Conservation (phyloP, 2,797 vertebrate genomes). For the Ctenopoma kingsleyae region DNA sequence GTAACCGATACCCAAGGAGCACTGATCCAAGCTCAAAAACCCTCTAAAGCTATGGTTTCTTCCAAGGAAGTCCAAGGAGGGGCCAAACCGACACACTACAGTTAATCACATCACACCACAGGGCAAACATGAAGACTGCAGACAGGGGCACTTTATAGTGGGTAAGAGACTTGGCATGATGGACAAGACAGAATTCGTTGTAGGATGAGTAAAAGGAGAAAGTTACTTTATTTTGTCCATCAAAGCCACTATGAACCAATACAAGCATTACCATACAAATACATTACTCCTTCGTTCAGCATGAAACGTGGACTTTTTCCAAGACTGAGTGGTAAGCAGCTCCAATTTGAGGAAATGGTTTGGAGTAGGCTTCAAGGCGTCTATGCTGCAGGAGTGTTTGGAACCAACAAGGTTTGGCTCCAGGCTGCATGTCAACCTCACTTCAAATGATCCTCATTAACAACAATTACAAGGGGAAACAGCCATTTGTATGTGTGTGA, state of each 20-base stretch:
- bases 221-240: constrained; percentile 19
- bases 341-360: constrained; percentile 80
- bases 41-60: constrained; percentile 59
- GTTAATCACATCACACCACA: constrained; percentile 72
- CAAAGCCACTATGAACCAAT: constrained; percentile 26
- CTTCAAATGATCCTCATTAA: constrained; percentile 85
- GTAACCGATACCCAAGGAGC: constrained; percentile 74
- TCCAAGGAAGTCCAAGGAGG: constrained; percentile 57
- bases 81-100: constrained; percentile 61
- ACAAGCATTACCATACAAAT: constrained; percentile 33
- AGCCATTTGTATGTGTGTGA: constrained; percentile 75
- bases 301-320: constrained; percentile 58
- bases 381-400: constrained; percentile 67
- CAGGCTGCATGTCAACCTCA: constrained; percentile 70
- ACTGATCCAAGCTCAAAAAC: constrained; percentile 73
- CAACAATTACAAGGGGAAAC: constrained; percentile 76
- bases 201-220: constrained; percentile 31
- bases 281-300: constrained; percentile 36
- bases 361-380: constrained; percentile 74
- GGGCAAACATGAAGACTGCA: constrained; percentile 46
- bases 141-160: constrained; percentile 58
- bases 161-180: constrained; percentile 46
- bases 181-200: constrained; percentile 38
- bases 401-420: constrained; percentile 79
- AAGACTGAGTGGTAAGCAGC: constrained; percentile 68